Evolutionary conservation across 2,797 vertebrate species (phyloP), one percentile per base, ranked within the genome.

Genomic region (Platyrinchus mystaceus): DNA sequence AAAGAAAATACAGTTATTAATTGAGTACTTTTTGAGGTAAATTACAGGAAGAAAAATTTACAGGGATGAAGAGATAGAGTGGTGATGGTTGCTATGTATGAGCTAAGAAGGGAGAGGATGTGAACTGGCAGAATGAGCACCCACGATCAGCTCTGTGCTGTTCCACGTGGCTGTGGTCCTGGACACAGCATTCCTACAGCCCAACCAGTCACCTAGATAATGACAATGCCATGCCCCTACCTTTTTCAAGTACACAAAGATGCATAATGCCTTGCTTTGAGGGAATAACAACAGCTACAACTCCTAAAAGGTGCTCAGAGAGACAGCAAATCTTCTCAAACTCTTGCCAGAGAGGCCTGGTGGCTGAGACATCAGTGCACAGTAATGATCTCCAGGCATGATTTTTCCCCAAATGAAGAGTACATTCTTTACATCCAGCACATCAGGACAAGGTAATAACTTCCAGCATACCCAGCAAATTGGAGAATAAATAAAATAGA

Each of bases 111-210:
- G 52, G 22, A 81, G 22, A 56, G 30, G 24, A 55, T 27, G 24
- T 22, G 46, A 86, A 58, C 27, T 23, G 43, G 13, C 27, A 90
- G 56, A 84, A 78, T 30, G 24, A 71, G 12, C 12, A 9, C 22
- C 18, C 30, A 46, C 27, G 27, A 58, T 37, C 34, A 73, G 15
- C 9, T 76, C 23, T 36, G 10, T 15, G 9, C 30, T 69, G 17
- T 21, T 86, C 27, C 36, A 39, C 0, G 0, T n/a, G 50, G 20
- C 12, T 62, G 28, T 27, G 16, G 7, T 41, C 27, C 55, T 14
- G 10, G 9, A 41, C 32, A 32, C 0, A 3, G 20, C 16, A 46
- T 4, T 5, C 10, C 26, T 44, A 70, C 10, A 67, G 52, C 20
- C 26, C 58, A 59, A 5, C 7, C 30, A 47, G 24, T 18, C 46